A percentile compares a stretch with the other conserved stretches of the same genome.
phyloP scores from a whole-genome alignment of 2,113 vertebrate species.

The Octodon degus region DNA sequence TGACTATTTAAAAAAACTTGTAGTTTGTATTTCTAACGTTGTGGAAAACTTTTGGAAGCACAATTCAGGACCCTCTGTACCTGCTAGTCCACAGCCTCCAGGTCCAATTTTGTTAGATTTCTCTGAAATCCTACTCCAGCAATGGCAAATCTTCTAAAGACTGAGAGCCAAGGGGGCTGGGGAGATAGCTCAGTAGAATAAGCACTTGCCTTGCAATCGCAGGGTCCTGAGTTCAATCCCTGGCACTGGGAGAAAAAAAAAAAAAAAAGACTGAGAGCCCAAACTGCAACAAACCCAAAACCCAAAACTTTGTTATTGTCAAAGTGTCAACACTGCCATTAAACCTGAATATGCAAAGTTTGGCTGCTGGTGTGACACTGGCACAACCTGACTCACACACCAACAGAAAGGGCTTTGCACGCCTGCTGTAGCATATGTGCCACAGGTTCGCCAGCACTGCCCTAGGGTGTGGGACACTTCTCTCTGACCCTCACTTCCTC shows the following conservation, averaged over 20 bases:
- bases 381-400: no score
- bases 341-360: neutral
- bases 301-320: neutral
- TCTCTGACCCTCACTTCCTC: neutral
- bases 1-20: neutral
- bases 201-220: neutral
- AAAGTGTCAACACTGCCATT: neutral
- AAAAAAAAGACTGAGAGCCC: neutral
- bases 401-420: neutral
- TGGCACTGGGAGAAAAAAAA: no score
- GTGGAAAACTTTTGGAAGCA: neutral
- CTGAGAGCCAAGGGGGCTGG: neutral
- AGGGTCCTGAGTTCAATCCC: no score
- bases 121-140: neutral
- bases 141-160: neutral
- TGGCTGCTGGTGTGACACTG: neutral
- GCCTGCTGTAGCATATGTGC: neutral
- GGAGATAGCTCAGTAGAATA: no score
- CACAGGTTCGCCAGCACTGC: neutral
- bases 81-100: no score
- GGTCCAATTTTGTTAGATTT: neutral
- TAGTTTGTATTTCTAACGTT: neutral
- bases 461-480: neutral
- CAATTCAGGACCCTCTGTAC: neutral
- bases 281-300: neutral